Conservation (phyloP, 2,888 invertebrate genomes). For the Kuschelorhynchus macadamiae region DNA sequence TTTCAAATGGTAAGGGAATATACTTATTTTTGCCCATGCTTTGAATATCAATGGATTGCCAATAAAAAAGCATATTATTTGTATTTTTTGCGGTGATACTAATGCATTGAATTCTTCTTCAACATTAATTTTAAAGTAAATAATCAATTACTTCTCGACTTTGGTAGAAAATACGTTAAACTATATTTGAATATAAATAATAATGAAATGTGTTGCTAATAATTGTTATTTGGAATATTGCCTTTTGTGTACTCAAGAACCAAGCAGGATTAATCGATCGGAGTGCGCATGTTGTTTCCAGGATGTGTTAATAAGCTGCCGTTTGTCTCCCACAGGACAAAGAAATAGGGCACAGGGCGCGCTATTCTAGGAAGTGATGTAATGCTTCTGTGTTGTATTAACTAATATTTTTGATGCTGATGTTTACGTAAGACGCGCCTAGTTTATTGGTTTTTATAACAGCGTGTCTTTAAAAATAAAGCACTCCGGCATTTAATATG, state of each 20-base stretch:
- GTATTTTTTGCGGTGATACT: background rate
- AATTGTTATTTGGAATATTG: background rate
- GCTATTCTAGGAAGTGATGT: background rate
- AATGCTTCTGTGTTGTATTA: background rate
- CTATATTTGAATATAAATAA: too few relatives aligned
- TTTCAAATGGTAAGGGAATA: too few relatives aligned
- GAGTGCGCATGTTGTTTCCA: slow-evolving; percentile 19
- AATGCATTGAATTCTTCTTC: too few relatives aligned
- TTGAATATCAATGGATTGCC: background rate
- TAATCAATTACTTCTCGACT: background rate
- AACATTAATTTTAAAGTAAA: too few relatives aligned
- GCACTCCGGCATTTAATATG: too few relatives aligned
- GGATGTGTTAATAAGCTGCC: background rate
- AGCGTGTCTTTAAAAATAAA: slow-evolving; percentile 13
- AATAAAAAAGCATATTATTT: too few relatives aligned
- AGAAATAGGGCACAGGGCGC: slow-evolving; percentile 4
- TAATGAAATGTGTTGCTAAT: too few relatives aligned
- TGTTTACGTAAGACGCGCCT: background rate
- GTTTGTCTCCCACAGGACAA: slow-evolving; percentile 22
- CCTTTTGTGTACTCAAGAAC: slow-evolving; percentile 13
- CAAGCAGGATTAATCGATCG: slow-evolving; percentile 14
- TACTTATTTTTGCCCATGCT: background rate
- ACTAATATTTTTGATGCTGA: background rate
- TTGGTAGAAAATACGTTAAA: too few relatives aligned
- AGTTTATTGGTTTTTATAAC: background rate